Conservation (phyloP, 2,113 vertebrate genomes). For the Stomatorhinus ivindoensis region DNA sequence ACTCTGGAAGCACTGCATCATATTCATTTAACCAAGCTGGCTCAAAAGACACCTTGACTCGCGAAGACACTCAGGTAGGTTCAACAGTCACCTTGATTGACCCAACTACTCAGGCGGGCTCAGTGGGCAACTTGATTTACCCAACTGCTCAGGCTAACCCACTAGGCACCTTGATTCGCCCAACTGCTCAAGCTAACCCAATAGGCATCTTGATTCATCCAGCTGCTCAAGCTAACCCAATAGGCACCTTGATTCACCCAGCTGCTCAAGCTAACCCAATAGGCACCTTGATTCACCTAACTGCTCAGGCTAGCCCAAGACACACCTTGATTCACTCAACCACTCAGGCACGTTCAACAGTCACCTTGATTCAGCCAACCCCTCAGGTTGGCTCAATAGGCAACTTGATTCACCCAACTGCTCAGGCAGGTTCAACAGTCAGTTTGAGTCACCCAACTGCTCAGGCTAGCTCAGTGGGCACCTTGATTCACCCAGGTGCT, state of each 20-base stretch:
- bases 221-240: no score
- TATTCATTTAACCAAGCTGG: neutral
- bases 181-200: no score
- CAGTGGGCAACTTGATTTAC: no score
- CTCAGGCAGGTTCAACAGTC: no score
- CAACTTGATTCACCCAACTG: no score
- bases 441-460: no score
- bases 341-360: accelerated
- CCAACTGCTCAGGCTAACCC: neutral
- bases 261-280: neutral
- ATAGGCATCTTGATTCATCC: no score
- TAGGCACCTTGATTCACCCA: neutral
- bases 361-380: no score
- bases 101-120: neutral
- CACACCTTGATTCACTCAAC: neutral
- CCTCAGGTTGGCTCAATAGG: no score
- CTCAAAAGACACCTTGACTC: neutral
- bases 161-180: no score
- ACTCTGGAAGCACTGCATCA: neutral
- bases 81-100: neutral
- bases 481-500: neutral
- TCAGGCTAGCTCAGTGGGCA: no score
- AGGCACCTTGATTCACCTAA: neutral
- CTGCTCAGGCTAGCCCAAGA: neutral
- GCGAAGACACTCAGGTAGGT: neutral